Evolutionary conservation across 2,797 vertebrate species (phyloP).

Genomic region (Sebastolobus altivelis): DNA sequence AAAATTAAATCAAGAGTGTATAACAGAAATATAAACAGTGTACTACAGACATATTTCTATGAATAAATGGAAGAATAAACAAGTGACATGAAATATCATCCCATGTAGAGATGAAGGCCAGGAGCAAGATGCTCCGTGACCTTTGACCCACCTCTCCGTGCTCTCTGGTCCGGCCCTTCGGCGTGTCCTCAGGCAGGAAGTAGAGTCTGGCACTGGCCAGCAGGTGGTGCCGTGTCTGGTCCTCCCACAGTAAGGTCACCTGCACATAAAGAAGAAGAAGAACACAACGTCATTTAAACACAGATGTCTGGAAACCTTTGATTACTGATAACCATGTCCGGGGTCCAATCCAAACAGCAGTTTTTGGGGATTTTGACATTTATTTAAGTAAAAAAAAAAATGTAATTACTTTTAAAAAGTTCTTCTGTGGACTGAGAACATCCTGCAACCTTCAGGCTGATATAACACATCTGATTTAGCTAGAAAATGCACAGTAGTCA

Average conservation of each 20-base stretch:
- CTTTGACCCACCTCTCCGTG: conserved; percentile 85
- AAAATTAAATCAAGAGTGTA: neutral
- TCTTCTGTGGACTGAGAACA: neutral
- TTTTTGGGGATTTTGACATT: no score
- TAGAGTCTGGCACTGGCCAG: conserved; percentile 88
- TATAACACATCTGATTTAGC: neutral
- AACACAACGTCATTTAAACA: neutral
- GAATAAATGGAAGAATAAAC: neutral
- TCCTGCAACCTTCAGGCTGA: neutral
- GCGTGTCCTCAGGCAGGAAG: conserved; percentile 87
- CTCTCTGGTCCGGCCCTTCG: conserved; percentile 84
- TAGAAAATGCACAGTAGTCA: neutral
- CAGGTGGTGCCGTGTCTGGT: conserved; percentile 83
- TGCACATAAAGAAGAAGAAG: conserved; percentile 21
- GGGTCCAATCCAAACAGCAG: neutral
- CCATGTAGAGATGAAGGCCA: neutral
- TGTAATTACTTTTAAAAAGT: no score
- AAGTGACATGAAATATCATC: neutral
- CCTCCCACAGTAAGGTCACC: conserved; percentile 88
- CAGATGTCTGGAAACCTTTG: neutral
- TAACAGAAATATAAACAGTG: neutral
- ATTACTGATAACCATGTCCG: neutral
- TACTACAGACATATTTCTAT: neutral
- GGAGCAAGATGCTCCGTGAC: neutral
- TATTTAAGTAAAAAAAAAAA: neutral